phyloP scores from a whole-genome alignment of 1,140 invertebrate genomes.

The Ceratina japonica region DNA sequence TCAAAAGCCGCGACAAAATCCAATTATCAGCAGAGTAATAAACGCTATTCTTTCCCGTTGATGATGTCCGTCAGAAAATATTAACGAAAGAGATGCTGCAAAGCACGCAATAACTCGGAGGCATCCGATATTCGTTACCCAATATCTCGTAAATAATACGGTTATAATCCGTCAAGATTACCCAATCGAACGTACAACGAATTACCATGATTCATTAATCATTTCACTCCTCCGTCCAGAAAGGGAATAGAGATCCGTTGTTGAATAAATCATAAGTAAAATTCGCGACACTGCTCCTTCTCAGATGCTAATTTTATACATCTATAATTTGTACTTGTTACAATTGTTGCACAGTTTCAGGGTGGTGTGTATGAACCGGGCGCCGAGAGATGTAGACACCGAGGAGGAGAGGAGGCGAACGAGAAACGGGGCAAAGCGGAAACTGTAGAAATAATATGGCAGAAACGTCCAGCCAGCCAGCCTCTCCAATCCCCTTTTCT shows the following conservation, averaged over 20 bases:
- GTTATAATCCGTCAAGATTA: conserved; percentile 6
- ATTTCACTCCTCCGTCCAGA: neutral
- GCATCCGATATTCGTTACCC: neutral
- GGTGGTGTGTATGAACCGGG: no score
- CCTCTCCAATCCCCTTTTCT: conserved; percentile 1
- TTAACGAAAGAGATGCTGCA: no score
- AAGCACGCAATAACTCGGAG: neutral
- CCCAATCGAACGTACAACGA: conserved; percentile 21
- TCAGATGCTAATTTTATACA: no score
- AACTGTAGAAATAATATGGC: conserved; percentile 35
- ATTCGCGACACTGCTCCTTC: neutral
- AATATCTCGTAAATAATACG: conserved; percentile 28
- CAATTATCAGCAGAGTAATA: neutral
- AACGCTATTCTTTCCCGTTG: neutral
- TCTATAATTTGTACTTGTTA: no score
- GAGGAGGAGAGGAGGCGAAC: neutral
- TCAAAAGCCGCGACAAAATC: neutral
- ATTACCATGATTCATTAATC: conserved; percentile 29
- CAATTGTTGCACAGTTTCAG: no score
- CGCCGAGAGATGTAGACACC: neutral
- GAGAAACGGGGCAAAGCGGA: conserved; percentile 13
- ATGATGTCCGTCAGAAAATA: neutral
- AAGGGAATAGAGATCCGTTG: neutral
- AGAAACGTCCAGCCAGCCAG: conserved; percentile 28
- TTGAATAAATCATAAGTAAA: conserved; percentile 19